Base-by-base conservation (phyloP, 2,113 vertebrate genomes). In the Chloropsis cyanopogon region DNA sequence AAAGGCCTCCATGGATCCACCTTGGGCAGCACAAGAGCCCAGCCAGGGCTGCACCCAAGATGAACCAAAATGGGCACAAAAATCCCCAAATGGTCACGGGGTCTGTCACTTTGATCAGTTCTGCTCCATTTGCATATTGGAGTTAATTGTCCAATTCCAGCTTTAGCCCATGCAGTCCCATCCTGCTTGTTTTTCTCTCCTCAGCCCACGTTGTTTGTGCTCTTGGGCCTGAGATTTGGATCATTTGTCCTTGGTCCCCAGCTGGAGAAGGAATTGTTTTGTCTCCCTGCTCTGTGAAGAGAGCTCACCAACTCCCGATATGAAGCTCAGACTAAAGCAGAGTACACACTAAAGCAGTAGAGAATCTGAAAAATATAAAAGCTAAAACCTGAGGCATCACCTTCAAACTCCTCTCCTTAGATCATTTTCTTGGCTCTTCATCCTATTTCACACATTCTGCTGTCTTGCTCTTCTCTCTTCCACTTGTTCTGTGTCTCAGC, bases 81-180 rank as follows among this genome's bases (percentile, higher is more conserved):
- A 47, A 59, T 37, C 2, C 57, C 2, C 2, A 1, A 37, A 2
- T 2, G 0, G 1, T 12, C 35, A 25, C 1, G 1, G 35, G 5
- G 10, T 25, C 57, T 60, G 15, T 37, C 35, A 8, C 35, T 37
- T 8, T 17, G 1, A 12, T 26, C 0, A 18, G 4, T 60, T 60
- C 57, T 60, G n/a, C 23, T 60, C 35, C 23, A 37, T 60, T 60
- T 60, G 10, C 35, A 60, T 1, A 0, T 37, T 60, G 57, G 3
- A 60, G 57, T 26, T 60, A 0, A 26, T 60, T 37, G n/a, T 37
- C 35, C 35, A 4, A 8, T 37, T 18, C 1, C 35, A 60, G 57
- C n/a, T 60, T 4, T 3, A 37, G 23, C 5, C 10, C 10, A 18
- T 18, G 10, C 2, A 26, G 15, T 60, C 24, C 23, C 57, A 37